A percentile compares a stretch with the other conserved stretches of the same genome.
phyloP scores from a whole-genome alignment of 2,888 invertebrate genomes.

The Norana najaformis region DNA sequence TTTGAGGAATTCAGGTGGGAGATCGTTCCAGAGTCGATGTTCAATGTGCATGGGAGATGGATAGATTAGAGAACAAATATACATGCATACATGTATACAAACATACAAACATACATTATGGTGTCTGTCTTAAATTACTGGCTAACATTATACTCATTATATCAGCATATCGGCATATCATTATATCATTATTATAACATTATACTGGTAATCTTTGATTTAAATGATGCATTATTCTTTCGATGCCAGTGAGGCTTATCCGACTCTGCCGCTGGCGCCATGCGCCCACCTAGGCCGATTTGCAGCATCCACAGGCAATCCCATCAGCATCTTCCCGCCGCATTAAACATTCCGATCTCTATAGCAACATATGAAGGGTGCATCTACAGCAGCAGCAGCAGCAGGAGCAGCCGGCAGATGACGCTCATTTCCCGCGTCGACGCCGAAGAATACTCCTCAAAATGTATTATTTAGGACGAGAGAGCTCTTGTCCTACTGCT shows the following conservation, averaged over 20 bases:
- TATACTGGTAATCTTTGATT: neutral
- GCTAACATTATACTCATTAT: too few species aligned
- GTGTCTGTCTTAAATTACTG: neutral
- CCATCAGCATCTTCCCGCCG: neutral
- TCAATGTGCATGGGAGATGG: too few species aligned
- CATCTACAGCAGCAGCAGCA: neutral
- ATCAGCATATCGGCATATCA: too few species aligned
- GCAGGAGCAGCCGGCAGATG: neutral
- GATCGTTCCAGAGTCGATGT: too few species aligned
- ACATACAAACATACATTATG: too few species aligned
- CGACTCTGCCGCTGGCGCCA: neutral
- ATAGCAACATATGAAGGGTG: conserved; percentile 13
- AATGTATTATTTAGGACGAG: conserved; percentile 2
- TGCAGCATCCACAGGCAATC: neutral
- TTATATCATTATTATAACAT: too few species aligned
- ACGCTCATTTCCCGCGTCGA: conserved; percentile 3
- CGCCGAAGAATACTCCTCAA: conserved; percentile 4
- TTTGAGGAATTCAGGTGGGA: too few species aligned
- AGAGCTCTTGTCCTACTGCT: neutral
- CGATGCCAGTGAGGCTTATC: neutral
- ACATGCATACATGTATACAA: too few species aligned
- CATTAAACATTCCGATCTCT: neutral
- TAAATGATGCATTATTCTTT: neutral
- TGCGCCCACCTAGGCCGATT: neutral
- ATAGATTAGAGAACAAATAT: too few species aligned